Conservation (phyloP, 2,888 invertebrate species). For the Dugesia japonica region DNA sequence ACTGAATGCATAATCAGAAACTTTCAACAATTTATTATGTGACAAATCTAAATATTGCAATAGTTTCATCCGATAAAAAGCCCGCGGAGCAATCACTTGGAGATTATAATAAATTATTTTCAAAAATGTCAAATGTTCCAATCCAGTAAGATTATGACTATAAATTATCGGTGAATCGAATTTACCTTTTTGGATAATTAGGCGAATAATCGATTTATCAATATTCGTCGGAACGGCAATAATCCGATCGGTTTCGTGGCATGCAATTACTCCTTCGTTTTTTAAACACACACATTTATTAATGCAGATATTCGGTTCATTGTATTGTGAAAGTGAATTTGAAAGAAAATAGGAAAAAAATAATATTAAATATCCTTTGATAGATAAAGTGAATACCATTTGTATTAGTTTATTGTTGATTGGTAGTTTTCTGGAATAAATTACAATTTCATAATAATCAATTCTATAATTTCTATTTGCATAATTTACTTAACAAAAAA, state of each 20-base stretch:
- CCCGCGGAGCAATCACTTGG: neutral
- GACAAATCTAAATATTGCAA: neutral
- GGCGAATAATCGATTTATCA: neutral
- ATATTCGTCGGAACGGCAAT: neutral
- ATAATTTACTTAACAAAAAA: too few species aligned
- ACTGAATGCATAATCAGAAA: neutral
- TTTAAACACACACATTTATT: neutral
- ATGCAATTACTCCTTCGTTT: neutral
- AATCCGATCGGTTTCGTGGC: neutral
- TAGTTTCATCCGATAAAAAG: neutral
- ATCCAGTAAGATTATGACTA: slow-evolving; percentile 1
- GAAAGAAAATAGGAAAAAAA: neutral
- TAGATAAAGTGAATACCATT: neutral
- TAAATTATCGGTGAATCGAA: neutral
- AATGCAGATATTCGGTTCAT: neutral
- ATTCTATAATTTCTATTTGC: too few species aligned
- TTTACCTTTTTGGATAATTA: neutral
- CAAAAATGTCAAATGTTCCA: neutral
- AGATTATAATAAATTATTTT: slow-evolving; percentile 6
- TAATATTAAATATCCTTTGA: neutral
- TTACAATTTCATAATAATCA: too few species aligned
- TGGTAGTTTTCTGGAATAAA: too few species aligned
- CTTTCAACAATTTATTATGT: neutral
- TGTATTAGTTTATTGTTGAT: neutral
- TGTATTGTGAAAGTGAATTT: neutral